Conservation (phyloP, 2,888 invertebrate genomes). For the Drosophila suboccidentalis region DNA sequence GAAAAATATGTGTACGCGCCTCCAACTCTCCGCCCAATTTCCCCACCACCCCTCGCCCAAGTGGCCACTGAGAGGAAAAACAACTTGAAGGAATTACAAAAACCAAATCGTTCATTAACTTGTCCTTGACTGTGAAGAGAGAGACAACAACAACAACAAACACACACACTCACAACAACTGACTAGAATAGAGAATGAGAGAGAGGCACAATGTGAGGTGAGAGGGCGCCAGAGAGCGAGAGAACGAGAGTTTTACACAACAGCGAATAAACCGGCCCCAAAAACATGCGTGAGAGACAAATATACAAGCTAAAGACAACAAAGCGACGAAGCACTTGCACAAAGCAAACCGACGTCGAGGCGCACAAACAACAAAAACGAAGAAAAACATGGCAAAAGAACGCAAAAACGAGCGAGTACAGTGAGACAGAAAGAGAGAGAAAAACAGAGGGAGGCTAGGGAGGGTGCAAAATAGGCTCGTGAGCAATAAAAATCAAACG, state of each 20-base stretch:
- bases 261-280: conserved; percentile 66
- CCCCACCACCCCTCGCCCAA: background rate
- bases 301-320: conserved; percentile 25
- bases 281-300: conserved; percentile 69
- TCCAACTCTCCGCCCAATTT: background rate
- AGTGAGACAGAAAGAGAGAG: conserved; percentile 7
- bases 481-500: conserved; percentile 23
- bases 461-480: conserved; percentile 39
- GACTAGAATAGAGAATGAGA: background rate
- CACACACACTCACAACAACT: conserved; percentile 13
- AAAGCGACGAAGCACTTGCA: conserved; percentile 43
- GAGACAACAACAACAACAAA: conserved; percentile 36
- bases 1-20: conserved; percentile 26
- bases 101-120: conserved; percentile 78
- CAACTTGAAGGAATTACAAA: conserved; percentile 42
- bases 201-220: background rate
- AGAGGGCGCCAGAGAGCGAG: conserved; percentile 14
- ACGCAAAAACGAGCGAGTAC: conserved; percentile 33
- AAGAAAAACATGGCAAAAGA: conserved; percentile 47
- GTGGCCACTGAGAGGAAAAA: conserved; percentile 37
- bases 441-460: conserved; percentile 1
- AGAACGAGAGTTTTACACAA: conserved; percentile 16
- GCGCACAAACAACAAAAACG: conserved; percentile 43
- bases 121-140: conserved; percentile 77
- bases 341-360: conserved; percentile 47